These are phyloP conservation scores for Myripristis murdjan DNA, from an alignment of 2,797 vertebrate species.

Conservation along the genomic window DNA sequence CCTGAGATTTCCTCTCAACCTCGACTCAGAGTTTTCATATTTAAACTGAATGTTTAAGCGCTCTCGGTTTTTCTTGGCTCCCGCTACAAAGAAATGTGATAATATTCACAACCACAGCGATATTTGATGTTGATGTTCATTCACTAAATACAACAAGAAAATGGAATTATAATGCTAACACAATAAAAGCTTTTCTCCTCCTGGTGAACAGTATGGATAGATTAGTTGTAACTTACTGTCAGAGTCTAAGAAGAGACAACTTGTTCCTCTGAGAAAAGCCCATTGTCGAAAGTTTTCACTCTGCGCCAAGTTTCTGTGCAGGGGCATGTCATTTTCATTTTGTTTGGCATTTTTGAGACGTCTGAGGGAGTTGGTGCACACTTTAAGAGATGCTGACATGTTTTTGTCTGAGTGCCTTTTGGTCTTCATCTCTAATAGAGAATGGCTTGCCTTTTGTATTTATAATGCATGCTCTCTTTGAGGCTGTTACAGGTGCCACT, in stretches of 20 bases:
- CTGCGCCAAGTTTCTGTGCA: conserved; percentile 67
- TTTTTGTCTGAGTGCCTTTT: conserved; percentile 80
- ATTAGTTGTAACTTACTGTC: conserved; percentile 73
- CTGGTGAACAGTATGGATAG: conserved; percentile 36
- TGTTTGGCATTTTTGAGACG: conserved; percentile 78
- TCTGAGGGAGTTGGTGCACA: conserved; percentile 79
- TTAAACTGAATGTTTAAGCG: background rate
- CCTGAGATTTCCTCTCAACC: no score
- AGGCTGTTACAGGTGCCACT: conserved; percentile 84
- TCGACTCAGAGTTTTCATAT: background rate
- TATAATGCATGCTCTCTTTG: conserved; percentile 81
- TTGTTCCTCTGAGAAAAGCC: conserved; percentile 52
- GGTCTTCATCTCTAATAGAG: conserved; percentile 85
- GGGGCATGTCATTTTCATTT: conserved; percentile 82
- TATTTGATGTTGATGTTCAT: conserved; percentile 35
- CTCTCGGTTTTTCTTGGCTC: conserved; percentile 4
- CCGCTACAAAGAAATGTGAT: background rate
- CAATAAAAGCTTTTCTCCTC: conserved; percentile 28
- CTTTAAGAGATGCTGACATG: conserved; percentile 85
- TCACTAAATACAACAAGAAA: conserved; percentile 50
- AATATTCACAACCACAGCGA: conserved; percentile 10
- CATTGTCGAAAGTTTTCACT: conserved; percentile 75
- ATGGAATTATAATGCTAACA: conserved; percentile 27
- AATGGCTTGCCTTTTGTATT: conserved; percentile 84
- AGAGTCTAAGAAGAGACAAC: conserved; percentile 57